Conservation (phyloP, 2,797 vertebrate species). For the Mastacembelus armatus region DNA sequence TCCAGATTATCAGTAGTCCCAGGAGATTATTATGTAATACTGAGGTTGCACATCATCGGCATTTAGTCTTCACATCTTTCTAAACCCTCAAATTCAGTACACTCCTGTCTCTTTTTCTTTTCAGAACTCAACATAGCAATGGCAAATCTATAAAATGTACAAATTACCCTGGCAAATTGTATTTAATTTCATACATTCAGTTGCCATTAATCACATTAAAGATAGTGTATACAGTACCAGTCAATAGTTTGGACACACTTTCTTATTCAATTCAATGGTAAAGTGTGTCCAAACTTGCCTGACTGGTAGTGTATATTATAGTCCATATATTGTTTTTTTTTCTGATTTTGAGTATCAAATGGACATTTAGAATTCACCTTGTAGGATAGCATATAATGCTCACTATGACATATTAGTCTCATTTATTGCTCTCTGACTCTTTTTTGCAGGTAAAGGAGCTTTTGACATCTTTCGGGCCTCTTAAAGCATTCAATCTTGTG, state of each 20-base stretch:
- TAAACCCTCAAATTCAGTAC: background rate
- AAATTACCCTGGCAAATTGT: background rate
- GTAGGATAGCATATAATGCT: slow-evolving; percentile 4
- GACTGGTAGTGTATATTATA: slow-evolving; percentile 1
- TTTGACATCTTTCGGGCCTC: slow-evolving; percentile 84
- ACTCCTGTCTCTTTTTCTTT: background rate
- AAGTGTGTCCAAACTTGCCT: too few species aligned
- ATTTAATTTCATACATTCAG: slow-evolving; percentile 12
- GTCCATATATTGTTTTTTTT: slow-evolving; percentile 27
- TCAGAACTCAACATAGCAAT: background rate
- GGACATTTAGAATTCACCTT: slow-evolving; percentile 59
- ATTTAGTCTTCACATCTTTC: background rate
- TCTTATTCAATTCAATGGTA: too few species aligned
- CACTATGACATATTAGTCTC: background rate
- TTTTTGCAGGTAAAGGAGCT: slow-evolving; percentile 85
- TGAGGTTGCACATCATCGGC: background rate
- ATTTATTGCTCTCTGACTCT: slow-evolving; percentile 28
- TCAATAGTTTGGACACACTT: too few species aligned
- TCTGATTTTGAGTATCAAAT: slow-evolving; percentile 46
- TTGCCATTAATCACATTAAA: slow-evolving; percentile 18
- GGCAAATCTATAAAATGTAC: slow-evolving; percentile 8
- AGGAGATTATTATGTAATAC: background rate
- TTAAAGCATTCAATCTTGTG: slow-evolving; percentile 87
- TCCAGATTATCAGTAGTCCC: background rate
- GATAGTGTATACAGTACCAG: too few species aligned